These are phyloP conservation scores for Piprites chloris DNA, from an alignment of 2,113 vertebrate species.

Conservation along the genomic window DNA sequence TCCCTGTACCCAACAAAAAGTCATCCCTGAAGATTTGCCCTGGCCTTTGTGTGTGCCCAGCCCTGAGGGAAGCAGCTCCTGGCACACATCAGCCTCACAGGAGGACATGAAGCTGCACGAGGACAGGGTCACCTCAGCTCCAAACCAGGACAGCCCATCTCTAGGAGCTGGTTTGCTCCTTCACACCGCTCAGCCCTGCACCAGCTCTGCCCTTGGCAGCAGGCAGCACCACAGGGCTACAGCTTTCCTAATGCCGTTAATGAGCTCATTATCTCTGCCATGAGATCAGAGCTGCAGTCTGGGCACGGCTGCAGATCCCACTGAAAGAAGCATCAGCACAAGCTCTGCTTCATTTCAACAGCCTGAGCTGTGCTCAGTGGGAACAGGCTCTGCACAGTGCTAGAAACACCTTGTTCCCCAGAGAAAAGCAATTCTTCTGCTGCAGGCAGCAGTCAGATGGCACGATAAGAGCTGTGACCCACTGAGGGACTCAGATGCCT, in stretches of 20 bases:
- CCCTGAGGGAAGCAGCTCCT: background rate
- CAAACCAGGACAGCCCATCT: background rate
- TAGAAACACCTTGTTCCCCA: background rate
- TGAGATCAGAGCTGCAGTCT: background rate
- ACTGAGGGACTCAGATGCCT: background rate
- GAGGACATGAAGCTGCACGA: background rate
- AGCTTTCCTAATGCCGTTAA: background rate
- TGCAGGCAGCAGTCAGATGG: background rate
- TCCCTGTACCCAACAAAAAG: background rate
- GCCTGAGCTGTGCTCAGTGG: background rate
- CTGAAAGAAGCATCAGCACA: background rate
- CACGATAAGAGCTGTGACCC: background rate
- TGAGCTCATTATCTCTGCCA: background rate
- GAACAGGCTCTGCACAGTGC: background rate
- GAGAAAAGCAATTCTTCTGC: background rate
- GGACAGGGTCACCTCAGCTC: background rate
- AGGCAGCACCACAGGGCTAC: background rate
- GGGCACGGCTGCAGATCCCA: background rate
- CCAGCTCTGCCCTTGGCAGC: background rate
- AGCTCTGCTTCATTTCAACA: constrained; percentile 26
- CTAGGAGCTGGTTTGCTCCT: accelerated
- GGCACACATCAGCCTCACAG: background rate
- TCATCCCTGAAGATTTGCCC: background rate
- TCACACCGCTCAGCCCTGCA: background rate
- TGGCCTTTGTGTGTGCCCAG: background rate